These are phyloP conservation scores for Antechinus flavipes DNA, from an alignment of 2,113 vertebrate genomes.

Conservation along the genomic window DNA sequence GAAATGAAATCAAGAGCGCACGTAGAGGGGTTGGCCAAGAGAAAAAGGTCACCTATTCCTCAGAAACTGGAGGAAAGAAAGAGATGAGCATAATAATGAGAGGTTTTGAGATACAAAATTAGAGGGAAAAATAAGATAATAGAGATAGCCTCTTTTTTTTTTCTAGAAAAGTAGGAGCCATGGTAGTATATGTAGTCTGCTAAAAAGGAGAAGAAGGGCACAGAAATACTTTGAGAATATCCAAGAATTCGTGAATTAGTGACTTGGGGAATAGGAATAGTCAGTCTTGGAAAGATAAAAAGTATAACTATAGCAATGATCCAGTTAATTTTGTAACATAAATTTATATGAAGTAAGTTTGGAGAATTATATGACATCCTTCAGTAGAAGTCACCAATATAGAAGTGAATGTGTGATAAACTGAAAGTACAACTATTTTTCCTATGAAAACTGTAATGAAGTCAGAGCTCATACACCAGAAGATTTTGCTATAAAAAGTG, in stretches of 20 bases:
- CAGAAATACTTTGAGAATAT: neutral
- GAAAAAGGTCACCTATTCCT: neutral
- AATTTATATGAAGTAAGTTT: neutral
- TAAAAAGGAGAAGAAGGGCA: too few relatives aligned
- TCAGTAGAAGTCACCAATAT: neutral
- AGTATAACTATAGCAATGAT: neutral
- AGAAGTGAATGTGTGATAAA: neutral
- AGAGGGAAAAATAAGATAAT: neutral
- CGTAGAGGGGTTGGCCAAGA: neutral
- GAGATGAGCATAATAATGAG: neutral
- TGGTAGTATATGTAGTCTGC: too few relatives aligned
- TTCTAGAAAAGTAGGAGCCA: neutral
- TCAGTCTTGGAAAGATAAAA: neutral
- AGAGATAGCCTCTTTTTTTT: neutral
- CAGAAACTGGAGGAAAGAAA: neutral
- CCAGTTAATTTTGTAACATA: neutral
- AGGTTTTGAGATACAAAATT: neutral
- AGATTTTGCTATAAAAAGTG: neutral
- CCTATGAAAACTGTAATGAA: neutral
- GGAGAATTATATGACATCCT: neutral
- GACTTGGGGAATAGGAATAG: neutral
- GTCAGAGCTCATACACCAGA: neutral
- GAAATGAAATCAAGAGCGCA: neutral
- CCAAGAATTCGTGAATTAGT: neutral
- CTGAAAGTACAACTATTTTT: neutral